phyloP scores from a whole-genome alignment of 2,113 vertebrate species.

The mouse (Mus musculus) region GRCm39 chr10:93280501-93281000 shows the following conservation, averaged over 20 bases:
- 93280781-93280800: accelerated
- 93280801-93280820: not conserved
- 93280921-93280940: not conserved
- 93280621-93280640: not conserved
- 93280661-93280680: not conserved
- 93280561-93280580: not conserved
- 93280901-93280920: not conserved
- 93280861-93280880: not conserved
- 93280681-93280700: not conserved
- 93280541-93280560: not conserved
- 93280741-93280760: not conserved
- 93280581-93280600: too few species aligned
- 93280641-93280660: too few species aligned
- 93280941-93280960: not conserved
- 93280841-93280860: not conserved
- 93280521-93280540: not conserved
- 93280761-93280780: not conserved
- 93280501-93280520: not conserved
- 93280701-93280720: not conserved
- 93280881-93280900: not conserved
- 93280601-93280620: not conserved
- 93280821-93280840: not conserved
- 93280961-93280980: not conserved
- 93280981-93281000: constrained; percentile 14
- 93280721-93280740: too few species aligned